Percentiles rank a stretch among this genome's conserved stretches.
Evolutionary conservation across 2,888 invertebrate species (phyloP).

Genomic region (Neuroscelio doddi): DNA sequence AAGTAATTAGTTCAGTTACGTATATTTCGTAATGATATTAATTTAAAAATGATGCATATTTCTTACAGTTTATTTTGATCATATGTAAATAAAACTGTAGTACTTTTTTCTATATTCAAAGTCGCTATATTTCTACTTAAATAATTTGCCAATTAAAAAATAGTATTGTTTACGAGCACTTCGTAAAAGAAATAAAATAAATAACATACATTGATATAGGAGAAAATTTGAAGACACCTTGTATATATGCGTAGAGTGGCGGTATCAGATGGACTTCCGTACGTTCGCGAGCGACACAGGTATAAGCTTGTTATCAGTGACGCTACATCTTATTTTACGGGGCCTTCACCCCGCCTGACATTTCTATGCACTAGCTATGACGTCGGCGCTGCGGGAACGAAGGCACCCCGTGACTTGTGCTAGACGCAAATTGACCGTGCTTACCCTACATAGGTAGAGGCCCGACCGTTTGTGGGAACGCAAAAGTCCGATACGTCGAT

Average conservation of each 20-base stretch:
- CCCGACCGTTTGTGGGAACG: constrained; percentile 32
- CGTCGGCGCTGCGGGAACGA: constrained; percentile 64
- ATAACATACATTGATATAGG: too few relatives aligned
- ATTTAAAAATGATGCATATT: too few relatives aligned
- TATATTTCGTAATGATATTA: too few relatives aligned
- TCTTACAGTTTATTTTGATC: too few relatives aligned
- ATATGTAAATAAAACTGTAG: too few relatives aligned
- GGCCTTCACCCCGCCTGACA: constrained; percentile 66
- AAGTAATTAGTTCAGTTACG: too few relatives aligned
- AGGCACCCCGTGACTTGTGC: constrained; percentile 66
- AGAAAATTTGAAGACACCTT: too few relatives aligned
- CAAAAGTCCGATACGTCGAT: constrained; percentile 21
- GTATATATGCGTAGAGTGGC: background rate
- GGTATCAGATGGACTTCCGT: constrained; percentile 32
- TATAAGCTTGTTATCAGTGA: constrained; percentile 67
- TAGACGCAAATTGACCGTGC: constrained; percentile 70
- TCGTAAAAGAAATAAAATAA: too few relatives aligned
- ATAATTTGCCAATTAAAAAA: too few relatives aligned
- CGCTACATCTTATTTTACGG: constrained; percentile 72
- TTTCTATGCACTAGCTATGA: constrained; percentile 71
- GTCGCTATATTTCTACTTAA: too few relatives aligned
- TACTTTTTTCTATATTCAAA: too few relatives aligned
- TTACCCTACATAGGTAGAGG: constrained; percentile 37
- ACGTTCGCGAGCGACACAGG: constrained; percentile 34
- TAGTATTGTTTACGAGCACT: too few relatives aligned